Evolutionary conservation across 1,140 invertebrate genomes (phyloP).

Genomic region (Wasmannia auropunctata): DNA sequence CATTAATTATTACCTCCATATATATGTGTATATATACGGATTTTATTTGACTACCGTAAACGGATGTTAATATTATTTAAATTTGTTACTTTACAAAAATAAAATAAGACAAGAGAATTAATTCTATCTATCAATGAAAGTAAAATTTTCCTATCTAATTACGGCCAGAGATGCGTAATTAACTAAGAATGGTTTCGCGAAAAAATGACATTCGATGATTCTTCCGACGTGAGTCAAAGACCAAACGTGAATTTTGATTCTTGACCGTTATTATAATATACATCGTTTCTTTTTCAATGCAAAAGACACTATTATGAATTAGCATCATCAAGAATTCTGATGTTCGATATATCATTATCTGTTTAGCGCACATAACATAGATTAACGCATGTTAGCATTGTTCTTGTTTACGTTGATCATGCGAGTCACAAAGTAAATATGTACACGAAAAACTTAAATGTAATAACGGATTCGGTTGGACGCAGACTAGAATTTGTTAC

Average conservation of each 20-base stretch:
- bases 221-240: constrained; percentile 25
- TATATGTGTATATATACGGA: constrained; percentile 66
- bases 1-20: constrained; percentile 76
- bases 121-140: constrained; percentile 83
- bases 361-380: neutral
- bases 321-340: neutral
- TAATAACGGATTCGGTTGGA: neutral
- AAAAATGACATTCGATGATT: constrained; percentile 21
- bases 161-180: constrained; percentile 78
- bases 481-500: neutral
- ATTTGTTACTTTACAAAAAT: constrained; percentile 82
- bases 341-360: neutral
- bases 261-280: constrained; percentile 54
- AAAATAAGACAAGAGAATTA: constrained; percentile 83
- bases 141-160: constrained; percentile 85
- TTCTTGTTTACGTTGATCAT: neutral
- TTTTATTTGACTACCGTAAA: constrained; percentile 74
- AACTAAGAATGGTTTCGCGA: constrained; percentile 75
- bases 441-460: neutral
- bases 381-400: neutral
- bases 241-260: constrained; percentile 72
- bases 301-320: constrained; percentile 1
- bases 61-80: constrained; percentile 78
- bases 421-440: constrained; percentile 29
- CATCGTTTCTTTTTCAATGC: neutral